Evolutionary conservation across 2,888 invertebrate species (phyloP).

Genomic region (Drosophila nr. medialis): DNA sequence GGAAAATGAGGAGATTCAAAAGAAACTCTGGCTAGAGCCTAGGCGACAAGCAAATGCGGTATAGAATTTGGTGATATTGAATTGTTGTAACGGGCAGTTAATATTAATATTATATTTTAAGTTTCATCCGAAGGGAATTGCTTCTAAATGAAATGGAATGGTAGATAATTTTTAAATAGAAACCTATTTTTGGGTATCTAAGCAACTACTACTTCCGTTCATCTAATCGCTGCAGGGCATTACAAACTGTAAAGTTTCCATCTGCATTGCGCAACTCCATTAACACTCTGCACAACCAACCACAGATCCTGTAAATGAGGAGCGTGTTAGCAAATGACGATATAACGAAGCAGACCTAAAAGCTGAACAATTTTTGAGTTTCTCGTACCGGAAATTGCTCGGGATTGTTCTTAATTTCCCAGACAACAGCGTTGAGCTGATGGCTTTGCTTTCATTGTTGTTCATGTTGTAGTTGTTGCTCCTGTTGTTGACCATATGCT

Average conservation of each 20-base stretch:
- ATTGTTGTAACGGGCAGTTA: not conserved
- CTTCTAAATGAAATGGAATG: not conserved
- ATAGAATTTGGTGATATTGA: not conserved
- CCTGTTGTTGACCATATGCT: slow-evolving; percentile 70
- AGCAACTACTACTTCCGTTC: slow-evolving; percentile 49
- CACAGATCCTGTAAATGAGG: not conserved
- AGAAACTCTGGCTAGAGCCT: not conserved
- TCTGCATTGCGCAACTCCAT: slow-evolving; percentile 11
- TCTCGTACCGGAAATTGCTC: slow-evolving; percentile 76
- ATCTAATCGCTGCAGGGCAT: slow-evolving; percentile 62
- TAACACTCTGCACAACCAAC: slow-evolving; percentile 19
- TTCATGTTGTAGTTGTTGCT: slow-evolving; percentile 32
- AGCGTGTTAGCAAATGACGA: slow-evolving; percentile 18
- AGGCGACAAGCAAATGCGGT: slow-evolving; percentile 39
- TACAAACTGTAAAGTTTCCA: slow-evolving; percentile 33
- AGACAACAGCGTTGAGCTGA: slow-evolving; percentile 65
- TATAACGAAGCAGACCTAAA: slow-evolving; percentile 34
- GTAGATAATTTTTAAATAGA: not conserved
- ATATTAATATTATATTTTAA: not conserved
- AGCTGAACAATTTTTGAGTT: slow-evolving; percentile 70
- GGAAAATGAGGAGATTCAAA: slow-evolving; percentile 14
- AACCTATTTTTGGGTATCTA: not conserved
- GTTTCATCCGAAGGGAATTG: not conserved
- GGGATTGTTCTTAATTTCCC: slow-evolving; percentile 79
- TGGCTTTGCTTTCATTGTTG: slow-evolving; percentile 47